A percentile compares a stretch with the other conserved stretches of the same genome.
Evolutionary conservation across 2,113 vertebrate genomes (phyloP).

Genomic region (Carollia perspicillata): DNA sequence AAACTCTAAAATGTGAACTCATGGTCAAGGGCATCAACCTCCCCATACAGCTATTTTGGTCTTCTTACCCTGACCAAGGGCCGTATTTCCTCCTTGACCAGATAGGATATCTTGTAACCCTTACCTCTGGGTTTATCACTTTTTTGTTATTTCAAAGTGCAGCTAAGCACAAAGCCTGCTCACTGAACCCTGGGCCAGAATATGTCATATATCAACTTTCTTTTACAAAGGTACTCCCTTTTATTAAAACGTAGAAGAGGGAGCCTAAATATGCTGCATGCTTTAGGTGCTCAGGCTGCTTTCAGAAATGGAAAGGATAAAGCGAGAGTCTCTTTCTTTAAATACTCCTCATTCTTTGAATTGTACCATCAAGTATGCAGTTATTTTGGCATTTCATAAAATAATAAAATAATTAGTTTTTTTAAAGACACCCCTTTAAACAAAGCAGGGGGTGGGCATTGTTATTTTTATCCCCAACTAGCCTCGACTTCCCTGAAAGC

Average conservation of each 20-base stretch:
- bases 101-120: constrained; percentile 11
- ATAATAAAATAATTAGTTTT: not conserved
- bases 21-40: not conserved
- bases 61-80: not conserved
- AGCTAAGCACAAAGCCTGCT: not conserved
- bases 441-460: not conserved
- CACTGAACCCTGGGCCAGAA: not conserved
- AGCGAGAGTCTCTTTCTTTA: not conserved
- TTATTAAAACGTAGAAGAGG: not conserved
- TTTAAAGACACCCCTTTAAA: not conserved
- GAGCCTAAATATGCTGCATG: not conserved
- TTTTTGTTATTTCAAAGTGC: not conserved
- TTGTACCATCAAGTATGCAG: not conserved
- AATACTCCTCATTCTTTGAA: not conserved
- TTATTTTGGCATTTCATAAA: not conserved
- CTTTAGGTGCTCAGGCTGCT: not conserved
- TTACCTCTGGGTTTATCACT: not conserved
- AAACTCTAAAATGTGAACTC: not conserved
- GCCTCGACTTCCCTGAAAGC: not conserved
- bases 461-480: not conserved
- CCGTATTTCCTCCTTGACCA: constrained; percentile 22
- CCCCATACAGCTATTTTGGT: not conserved
- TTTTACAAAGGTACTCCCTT: not conserved
- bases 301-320: not conserved
- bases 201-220: not conserved